Base-by-base conservation (phyloP, 2,888 invertebrate genomes). In the Oeneis ivallda region DNA sequence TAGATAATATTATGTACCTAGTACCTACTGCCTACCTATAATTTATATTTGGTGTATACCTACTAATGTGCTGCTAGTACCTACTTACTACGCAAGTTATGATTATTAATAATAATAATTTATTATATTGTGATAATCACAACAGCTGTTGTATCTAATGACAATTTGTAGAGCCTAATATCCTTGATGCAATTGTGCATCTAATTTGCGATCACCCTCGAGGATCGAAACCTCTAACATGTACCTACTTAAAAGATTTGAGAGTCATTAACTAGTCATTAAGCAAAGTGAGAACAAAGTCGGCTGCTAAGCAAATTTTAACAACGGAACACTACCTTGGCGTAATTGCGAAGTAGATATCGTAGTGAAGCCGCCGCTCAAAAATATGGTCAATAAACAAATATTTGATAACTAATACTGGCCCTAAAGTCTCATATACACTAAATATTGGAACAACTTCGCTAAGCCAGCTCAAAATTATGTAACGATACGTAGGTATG, bases 351-450 rank as follows among this genome's bases (percentile, higher is more conserved):
- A 86, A 84, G 83, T 26, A 26, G 26, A 5, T 83, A 80, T 80
- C 79, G 79, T 80, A 83, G 80, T 81, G 79, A 82, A 81, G 78
- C 72, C 72, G 79, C 81, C 77, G 77, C 79, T 82, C 79, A 79
- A 83, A 85, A 84, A 84, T 83, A 79, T 81, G 81, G 84, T 82
- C 84, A 84, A 86, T 82, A 78, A 82, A 83, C 85, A 80, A 90
- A 91, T 90, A 90, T 91, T 91, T 86, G 82, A 84, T 75, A 75
- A 78, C 84, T 89, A 91, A 91, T 84, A 89, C 82, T 80, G 79
- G 80, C 80, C 81, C 85, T 88, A 83, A 89, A 87, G 84, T 84
- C 83, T 78, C 85, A 82, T 82, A 85, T 83, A 88, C 84, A 87
- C 86, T 85, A 85, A 85, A 89, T 87, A 89, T 89, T 89, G 86